Percentiles rank a stretch among this genome's conserved stretches.
phyloP scores from a whole-genome alignment of 2,797 vertebrate genomes.

The Rallus crepitans region DNA sequence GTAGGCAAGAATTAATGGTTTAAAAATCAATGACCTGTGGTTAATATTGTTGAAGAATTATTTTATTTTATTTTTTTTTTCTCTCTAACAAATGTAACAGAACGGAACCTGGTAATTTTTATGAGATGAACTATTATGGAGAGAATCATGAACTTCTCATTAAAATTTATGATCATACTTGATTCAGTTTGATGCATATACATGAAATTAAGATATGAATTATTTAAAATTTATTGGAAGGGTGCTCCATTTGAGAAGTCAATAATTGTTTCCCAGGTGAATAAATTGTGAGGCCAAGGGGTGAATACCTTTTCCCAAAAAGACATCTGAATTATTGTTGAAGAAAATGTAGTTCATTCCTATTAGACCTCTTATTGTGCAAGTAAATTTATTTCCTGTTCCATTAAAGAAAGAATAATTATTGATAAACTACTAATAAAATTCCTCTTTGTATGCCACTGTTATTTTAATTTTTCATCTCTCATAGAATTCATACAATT shows the following conservation, averaged over 20 bases:
- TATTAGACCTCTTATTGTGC: neutral
- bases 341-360: conserved; percentile 5
- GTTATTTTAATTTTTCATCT: neutral
- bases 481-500: neutral
- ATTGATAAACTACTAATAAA: neutral
- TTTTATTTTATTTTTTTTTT: neutral
- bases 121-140: conserved; percentile 24
- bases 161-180: conserved; percentile 61
- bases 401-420: neutral
- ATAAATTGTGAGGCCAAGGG: conserved; percentile 9
- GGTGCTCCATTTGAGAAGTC: conserved; percentile 47
- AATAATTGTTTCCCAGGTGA: conserved; percentile 53
- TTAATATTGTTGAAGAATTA: neutral
- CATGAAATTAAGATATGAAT: conserved; percentile 40
- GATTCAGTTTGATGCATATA: conserved; percentile 57
- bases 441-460: neutral
- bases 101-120: conserved; percentile 32
- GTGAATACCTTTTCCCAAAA: neutral
- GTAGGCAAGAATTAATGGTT: conserved; percentile 11
- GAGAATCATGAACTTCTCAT: conserved; percentile 45
- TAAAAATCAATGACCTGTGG: conserved; percentile 31
- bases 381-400: conserved; percentile 5
- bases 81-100: neutral
- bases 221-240: conserved; percentile 66
- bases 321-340: neutral